These are phyloP conservation scores for Pantherophis vulpinus DNA, from an alignment of 2,797 vertebrate genomes.

Conservation along the genomic window DNA sequence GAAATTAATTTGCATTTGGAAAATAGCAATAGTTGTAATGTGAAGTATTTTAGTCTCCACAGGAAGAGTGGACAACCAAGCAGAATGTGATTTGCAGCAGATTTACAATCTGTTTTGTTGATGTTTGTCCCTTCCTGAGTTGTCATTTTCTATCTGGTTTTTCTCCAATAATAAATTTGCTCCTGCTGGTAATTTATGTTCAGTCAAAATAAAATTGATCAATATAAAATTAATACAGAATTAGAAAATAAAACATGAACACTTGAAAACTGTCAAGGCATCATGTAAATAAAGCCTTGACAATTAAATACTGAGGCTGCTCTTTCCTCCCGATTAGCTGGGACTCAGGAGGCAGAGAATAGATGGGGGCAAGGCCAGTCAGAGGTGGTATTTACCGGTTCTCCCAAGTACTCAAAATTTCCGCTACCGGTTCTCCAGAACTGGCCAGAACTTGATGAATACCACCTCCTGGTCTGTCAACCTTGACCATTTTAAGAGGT, in stretches of 20 bases:
- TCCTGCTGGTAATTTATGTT: background rate
- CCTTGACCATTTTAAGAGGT: background rate
- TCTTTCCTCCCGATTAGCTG: no score
- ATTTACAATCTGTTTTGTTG: background rate
- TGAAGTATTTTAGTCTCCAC: background rate
- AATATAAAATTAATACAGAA: background rate
- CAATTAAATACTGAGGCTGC: background rate
- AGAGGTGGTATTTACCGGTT: no score
- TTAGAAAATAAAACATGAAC: background rate
- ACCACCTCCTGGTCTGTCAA: background rate
- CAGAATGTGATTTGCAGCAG: background rate
- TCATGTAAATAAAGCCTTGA: background rate
- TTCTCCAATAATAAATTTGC: background rate
- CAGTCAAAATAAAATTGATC: background rate
- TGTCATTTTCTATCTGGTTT: background rate
- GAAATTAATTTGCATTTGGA: background rate
- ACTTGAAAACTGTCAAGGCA: background rate
- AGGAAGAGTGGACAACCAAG: background rate
- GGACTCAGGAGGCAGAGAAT: no score
- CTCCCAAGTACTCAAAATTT: no score
- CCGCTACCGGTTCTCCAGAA: no score
- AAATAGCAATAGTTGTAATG: background rate
- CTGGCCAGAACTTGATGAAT: no score
- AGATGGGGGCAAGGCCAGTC: no score
- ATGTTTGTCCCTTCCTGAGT: background rate